Conservation (phyloP, 2,888 invertebrate genomes). For the Phaonia tiefii region DNA sequence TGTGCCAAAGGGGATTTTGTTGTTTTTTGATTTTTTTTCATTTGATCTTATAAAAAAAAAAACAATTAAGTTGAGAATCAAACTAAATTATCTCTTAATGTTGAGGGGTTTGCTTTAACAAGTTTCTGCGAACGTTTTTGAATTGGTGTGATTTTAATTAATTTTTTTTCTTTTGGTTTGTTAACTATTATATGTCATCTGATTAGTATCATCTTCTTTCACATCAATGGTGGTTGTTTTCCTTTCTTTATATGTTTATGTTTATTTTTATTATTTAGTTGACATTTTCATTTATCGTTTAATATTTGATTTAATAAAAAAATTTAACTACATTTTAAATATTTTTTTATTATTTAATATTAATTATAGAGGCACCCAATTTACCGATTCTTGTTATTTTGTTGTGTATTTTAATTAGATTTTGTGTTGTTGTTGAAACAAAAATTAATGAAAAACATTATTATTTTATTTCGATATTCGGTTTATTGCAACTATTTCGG, state of each 20-base stretch:
- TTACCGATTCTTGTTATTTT: constrained; percentile 75
- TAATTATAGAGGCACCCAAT: constrained; percentile 79
- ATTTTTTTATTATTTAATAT: constrained; percentile 71
- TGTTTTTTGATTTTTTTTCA: constrained; percentile 41
- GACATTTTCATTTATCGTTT: constrained; percentile 60
- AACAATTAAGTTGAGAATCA: constrained; percentile 48
- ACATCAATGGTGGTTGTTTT: constrained; percentile 65
- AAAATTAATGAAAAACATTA: constrained; percentile 54
- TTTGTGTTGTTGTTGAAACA: constrained; percentile 38
- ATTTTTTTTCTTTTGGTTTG: constrained; percentile 57
- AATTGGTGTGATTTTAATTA: constrained; percentile 73
- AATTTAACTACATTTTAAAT: constrained; percentile 77
- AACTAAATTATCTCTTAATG: constrained; percentile 25
- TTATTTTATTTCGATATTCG: constrained; percentile 14
- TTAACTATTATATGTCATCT: constrained; percentile 67
- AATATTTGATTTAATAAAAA: constrained; percentile 75
- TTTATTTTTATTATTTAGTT: constrained; percentile 64
- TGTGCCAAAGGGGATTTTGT: constrained; percentile 73
- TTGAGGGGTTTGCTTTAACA: constrained; percentile 56
- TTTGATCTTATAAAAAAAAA: constrained; percentile 34
- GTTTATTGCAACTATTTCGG: constrained; percentile 30
- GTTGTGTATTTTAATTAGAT: constrained; percentile 43
- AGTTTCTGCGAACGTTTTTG: constrained; percentile 80
- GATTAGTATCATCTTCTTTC: constrained; percentile 62
- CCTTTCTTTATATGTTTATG: constrained; percentile 56